Evolutionary conservation across 1,140 invertebrate genomes (phyloP).

Genomic region (Heliconius hewitsoni): DNA sequence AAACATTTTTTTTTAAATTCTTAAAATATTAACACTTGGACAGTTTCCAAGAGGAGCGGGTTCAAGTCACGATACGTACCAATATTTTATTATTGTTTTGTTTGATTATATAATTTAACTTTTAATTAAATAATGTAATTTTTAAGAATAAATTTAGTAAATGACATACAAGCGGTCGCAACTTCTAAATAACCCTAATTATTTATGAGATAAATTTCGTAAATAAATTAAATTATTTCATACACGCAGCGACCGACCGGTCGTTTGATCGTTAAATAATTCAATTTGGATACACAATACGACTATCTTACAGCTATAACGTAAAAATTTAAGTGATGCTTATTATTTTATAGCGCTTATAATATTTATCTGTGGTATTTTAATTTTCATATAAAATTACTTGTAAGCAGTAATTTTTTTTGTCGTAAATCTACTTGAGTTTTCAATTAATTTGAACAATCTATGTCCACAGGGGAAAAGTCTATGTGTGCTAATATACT

Average conservation of each 20-base stretch:
- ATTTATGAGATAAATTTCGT: slow-evolving; percentile 63
- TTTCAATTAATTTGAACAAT: background rate
- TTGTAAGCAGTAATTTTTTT: background rate
- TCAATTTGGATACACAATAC: slow-evolving; percentile 55
- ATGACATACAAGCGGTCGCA: slow-evolving; percentile 33
- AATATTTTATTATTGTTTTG: too few relatives aligned
- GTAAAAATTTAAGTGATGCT: slow-evolving; percentile 33
- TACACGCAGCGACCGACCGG: slow-evolving; percentile 38
- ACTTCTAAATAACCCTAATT: slow-evolving; percentile 46
- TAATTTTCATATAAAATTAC: background rate
- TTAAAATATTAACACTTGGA: too few relatives aligned
- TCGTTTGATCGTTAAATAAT: slow-evolving; percentile 60
- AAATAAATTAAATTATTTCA: slow-evolving; percentile 66
- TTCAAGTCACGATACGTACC: too few relatives aligned
- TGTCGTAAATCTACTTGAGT: background rate
- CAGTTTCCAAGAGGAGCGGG: too few relatives aligned
- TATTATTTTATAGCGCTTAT: slow-evolving; percentile 17
- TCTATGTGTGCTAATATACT: too few relatives aligned
- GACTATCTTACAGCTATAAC: slow-evolving; percentile 9
- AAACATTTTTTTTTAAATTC: too few relatives aligned
- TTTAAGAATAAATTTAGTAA: too few relatives aligned
- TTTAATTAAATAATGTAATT: too few relatives aligned
- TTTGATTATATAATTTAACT: too few relatives aligned
- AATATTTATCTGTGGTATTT: slow-evolving; percentile 3
- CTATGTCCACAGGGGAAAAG: background rate